These are phyloP conservation scores for Caenorhabditis uteleia DNA, from an alignment of 2,888 invertebrate genomes.

Conservation along the genomic window DNA sequence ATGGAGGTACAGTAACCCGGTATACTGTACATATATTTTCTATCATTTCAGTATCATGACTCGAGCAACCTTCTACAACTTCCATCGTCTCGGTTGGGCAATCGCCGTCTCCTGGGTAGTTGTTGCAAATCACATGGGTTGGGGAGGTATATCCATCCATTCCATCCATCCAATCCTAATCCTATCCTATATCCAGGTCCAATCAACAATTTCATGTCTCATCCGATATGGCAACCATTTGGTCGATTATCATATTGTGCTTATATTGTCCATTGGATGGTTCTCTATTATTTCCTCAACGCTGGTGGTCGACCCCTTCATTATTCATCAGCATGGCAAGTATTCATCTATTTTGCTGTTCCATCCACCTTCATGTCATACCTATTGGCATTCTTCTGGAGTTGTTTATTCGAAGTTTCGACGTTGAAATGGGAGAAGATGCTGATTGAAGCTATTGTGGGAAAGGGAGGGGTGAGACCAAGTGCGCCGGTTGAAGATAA, in stretches of 20 bases:
- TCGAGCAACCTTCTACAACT: constrained; percentile 36
- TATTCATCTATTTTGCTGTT: constrained; percentile 1
- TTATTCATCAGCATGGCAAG: constrained; percentile 32
- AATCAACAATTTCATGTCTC: constrained; percentile 81
- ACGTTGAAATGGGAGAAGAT: not conserved
- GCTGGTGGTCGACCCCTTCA: constrained; percentile 24
- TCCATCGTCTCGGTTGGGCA: constrained; percentile 70
- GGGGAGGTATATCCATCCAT: no score
- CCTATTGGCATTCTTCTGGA: constrained; percentile 17
- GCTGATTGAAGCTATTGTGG: no score
- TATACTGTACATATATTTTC: no score
- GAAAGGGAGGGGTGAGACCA: no score
- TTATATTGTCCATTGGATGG: constrained; percentile 75
- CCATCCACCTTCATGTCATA: not conserved
- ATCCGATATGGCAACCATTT: constrained; percentile 83
- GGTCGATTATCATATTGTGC: constrained; percentile 90
- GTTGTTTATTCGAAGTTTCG: not conserved
- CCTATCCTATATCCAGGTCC: no score
- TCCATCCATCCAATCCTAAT: no score
- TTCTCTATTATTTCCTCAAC: constrained; percentile 30
- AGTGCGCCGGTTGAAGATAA: no score
- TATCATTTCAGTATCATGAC: constrained; percentile 13
- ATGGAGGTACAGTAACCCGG: no score
- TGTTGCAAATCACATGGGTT: constrained; percentile 71
- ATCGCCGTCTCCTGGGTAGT: constrained; percentile 71